phyloP scores from a whole-genome alignment of 1,140 invertebrate species.

The Tetramorium alpestre region DNA sequence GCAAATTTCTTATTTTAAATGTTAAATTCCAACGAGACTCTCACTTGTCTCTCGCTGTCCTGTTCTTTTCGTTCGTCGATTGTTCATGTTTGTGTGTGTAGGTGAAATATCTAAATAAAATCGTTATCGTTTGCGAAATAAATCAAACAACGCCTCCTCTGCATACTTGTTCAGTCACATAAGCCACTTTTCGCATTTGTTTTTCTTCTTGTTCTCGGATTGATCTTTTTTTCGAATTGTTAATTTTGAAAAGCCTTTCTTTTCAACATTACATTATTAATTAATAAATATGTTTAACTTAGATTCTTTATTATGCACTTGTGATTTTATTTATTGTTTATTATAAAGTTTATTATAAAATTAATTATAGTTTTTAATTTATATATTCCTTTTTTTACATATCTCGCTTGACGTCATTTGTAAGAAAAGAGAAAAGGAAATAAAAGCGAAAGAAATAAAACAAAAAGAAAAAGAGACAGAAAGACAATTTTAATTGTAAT shows the following conservation, averaged over 20 bases:
- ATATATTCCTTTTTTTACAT: neutral
- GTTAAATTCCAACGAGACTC: neutral
- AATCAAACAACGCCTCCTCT: constrained; percentile 49
- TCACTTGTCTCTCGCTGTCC: neutral
- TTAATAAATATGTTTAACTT: neutral
- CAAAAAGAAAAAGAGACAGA: neutral
- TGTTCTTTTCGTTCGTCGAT: no score
- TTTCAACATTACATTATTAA: neutral
- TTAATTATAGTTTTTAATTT: no score
- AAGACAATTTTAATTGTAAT: neutral
- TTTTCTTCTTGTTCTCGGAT: neutral
- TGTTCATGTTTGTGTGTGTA: neutral
- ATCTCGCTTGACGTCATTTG: neutral
- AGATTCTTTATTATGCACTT: neutral
- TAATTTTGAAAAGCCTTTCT: neutral
- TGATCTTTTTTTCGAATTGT: neutral
- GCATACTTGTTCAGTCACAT: constrained; percentile 44
- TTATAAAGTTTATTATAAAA: neutral
- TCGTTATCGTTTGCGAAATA: constrained; percentile 60
- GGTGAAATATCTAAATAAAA: constrained; percentile 44
- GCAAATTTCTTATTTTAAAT: constrained; percentile 6
- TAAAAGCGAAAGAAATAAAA: neutral
- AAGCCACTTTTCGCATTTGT: constrained; percentile 10
- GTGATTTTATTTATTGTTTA: neutral
- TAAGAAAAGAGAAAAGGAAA: neutral